These are phyloP conservation scores for Nysson spinosus DNA, from an alignment of 2,888 invertebrate species.

Conservation along the genomic window DNA sequence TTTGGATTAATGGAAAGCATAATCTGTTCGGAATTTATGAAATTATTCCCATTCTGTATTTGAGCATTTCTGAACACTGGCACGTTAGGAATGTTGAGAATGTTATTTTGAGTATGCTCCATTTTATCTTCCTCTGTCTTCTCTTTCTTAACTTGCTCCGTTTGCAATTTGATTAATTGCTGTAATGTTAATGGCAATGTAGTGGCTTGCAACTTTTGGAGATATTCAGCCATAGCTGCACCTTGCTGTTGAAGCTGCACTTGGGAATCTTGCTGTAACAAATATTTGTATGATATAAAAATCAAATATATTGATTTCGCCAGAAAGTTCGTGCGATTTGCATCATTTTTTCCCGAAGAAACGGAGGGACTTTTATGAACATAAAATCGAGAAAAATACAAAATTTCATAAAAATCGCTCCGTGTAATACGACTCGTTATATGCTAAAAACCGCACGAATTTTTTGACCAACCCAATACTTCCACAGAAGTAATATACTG, in stretches of 20 bases:
- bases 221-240: constrained; percentile 74
- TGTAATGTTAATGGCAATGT: constrained; percentile 72
- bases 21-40: constrained; percentile 66
- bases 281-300: not conserved
- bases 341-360: too few species aligned
- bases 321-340: too few species aligned
- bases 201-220: constrained; percentile 74
- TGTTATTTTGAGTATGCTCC: constrained; percentile 70
- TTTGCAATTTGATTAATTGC: constrained; percentile 73
- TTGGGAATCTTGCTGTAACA: constrained; percentile 59
- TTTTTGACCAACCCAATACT: too few species aligned
- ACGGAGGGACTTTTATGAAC: too few species aligned
- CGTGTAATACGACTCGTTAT: too few species aligned
- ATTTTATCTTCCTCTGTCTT: constrained; percentile 65
- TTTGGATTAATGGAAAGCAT: constrained; percentile 69
- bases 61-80: constrained; percentile 69
- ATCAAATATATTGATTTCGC: not conserved
- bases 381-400: too few species aligned
- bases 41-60: constrained; percentile 66
- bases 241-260: constrained; percentile 70
- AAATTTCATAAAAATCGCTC: too few species aligned
- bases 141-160: constrained; percentile 70
- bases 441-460: too few species aligned
- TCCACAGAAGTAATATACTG: too few species aligned
- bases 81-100: constrained; percentile 75